Base-by-base conservation (phyloP, 1,140 invertebrate species). In the Lasaia peninsularis region DNA sequence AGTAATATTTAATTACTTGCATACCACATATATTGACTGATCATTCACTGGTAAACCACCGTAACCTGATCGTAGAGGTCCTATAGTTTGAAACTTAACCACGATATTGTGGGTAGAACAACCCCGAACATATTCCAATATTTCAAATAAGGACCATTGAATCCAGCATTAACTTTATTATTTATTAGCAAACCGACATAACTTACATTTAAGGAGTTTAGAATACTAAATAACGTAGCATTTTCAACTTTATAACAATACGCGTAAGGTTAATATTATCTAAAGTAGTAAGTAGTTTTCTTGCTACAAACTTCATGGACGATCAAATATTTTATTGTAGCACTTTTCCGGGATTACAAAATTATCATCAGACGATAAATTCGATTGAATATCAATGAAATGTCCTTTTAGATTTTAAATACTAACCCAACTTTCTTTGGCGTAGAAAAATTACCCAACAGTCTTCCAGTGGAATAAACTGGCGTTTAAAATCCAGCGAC, bases 211-310 rank as follows among this genome's bases (percentile, higher is more conserved):
- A 48, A 21, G 18, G 12, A 40, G n/a, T 18, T 48, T 48, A 40
- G 7, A 48, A 48, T 20, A 48, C 40, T 48, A 48, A 48, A 48
- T 48, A 48, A 48, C 40, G 20, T 20, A 48, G 40, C 40, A 48
- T 20, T 48, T 48, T 48, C 20, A 11, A 48, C 20, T 21, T 11
- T 24, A 21, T 48, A 48, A 48, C 44, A 48, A 48, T 48, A 21
- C 20, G 16, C 18, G 20, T 48, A 48, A 48, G 40, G 7, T 21
- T 48, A 21, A 21, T 48, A 48, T 9, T 48, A 48, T 2, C 18
- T 18, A n/a, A 28, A 28, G 24, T 28, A 20, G 44, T 21, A 20
- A 24, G 18, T 11, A 48, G 44, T 48, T 21, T 21, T 2, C 9
- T 21, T 21, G 16, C 44, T 11, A 18, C 18, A 21, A 0, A 21